Base-by-base conservation (phyloP, 2,113 vertebrate species). In the Indicator indicator region DNA sequence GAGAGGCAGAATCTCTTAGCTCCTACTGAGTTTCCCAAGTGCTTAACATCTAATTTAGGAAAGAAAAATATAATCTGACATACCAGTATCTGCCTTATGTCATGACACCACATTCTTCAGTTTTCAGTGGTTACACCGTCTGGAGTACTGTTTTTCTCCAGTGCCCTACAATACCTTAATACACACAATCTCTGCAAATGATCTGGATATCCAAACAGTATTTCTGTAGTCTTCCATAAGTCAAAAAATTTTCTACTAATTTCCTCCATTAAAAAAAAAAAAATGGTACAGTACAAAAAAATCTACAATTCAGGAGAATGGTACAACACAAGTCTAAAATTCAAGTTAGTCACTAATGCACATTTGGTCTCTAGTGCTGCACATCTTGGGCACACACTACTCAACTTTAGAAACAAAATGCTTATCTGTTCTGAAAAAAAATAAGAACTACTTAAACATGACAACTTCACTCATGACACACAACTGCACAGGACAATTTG, bases 61-160 rank as follows among this genome's bases (percentile, higher is more conserved):
- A 96, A 93, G 52, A 93, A 96, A 96, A 96, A 95, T 91, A 94
- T 30, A 86, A 88, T 73, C 67, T 78, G 72, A 68, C 60, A 94
- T 91, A 90, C 69, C 86, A 86, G 71, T 64, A 46, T 88, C 69
- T 94, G 90, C 58, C n/a, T 80, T 84, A 78, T 84, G 75, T 83
- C 85, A 76, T 28, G 78, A 96, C 85, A 93, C 59, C 40, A 46
- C 75, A 94, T 93, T 95, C 89, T 86, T 95, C 38, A 81, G 60
- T 38, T 80, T 64, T 86, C 69, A 83, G 86, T 65, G 52, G 73
- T 81, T 81, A 84, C 13, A 11, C 20, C 83, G 64, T 86, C 83
- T 72, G 46, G 24, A 30, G 65, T 80, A 68, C 20, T 62, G 24
- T 30, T 93, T 93, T 91, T 11, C 32, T 73, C 55, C 0, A 0